Evolutionary conservation across 64 coral and sea anemone genomes (phyloP).

Genomic region (Montipora efflorescens): DNA sequence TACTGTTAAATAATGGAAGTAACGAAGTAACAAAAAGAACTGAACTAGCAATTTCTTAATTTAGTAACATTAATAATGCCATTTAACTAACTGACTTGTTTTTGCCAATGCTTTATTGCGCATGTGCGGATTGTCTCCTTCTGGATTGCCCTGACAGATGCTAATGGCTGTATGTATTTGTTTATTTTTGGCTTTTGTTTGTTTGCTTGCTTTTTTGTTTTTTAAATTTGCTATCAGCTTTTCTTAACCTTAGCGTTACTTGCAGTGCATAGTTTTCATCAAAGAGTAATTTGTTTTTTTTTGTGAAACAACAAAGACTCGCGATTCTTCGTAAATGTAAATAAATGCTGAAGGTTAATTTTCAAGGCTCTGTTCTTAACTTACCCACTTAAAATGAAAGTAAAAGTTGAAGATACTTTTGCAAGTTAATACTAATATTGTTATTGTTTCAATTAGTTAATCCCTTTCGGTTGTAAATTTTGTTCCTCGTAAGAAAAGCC

Average conservation of each 20-base stretch:
- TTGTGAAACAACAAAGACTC: too few species aligned
- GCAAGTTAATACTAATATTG: too few species aligned
- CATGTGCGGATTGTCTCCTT: not conserved
- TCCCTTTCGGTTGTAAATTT: too few species aligned
- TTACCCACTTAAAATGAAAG: not conserved
- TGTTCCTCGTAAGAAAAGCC: too few species aligned
- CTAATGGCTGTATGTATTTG: constrained; percentile 81
- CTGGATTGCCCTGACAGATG: constrained; percentile 64
- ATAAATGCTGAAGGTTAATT: too few species aligned
- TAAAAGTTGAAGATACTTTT: not conserved
- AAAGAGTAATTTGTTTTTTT: not conserved
- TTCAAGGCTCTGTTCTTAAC: too few species aligned
- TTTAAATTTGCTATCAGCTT: not conserved
- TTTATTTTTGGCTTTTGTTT: constrained; percentile 24
- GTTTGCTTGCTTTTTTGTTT: not conserved
- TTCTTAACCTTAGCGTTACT: not conserved
- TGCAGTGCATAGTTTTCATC: not conserved
- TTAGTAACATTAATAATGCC: constrained; percentile 3
- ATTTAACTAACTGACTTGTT: constrained; percentile 53
- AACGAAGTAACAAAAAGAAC: not conserved
- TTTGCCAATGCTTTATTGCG: constrained; percentile 51
- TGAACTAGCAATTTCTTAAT: not conserved
- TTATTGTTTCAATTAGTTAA: too few species aligned
- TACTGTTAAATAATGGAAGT: not conserved
- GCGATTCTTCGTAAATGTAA: too few species aligned